phyloP scores from a whole-genome alignment of 1,140 invertebrate species.

The Mactra quadrangularis region DNA sequence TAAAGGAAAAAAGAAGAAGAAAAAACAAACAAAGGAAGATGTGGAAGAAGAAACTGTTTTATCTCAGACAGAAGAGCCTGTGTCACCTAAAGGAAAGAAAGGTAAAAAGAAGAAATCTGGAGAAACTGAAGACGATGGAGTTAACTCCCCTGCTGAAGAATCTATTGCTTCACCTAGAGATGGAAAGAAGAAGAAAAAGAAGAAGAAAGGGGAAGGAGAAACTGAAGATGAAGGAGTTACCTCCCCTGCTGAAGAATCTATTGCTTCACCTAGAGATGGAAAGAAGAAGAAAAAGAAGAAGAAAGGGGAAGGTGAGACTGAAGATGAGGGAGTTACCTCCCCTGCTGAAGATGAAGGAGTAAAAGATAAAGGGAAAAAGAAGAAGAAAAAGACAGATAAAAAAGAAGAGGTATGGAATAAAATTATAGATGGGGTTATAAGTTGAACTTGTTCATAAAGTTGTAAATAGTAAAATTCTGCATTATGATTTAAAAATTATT shows the following conservation, averaged over 20 bases:
- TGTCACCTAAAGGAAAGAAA: conserved; percentile 64
- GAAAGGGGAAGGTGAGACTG: conserved; percentile 53
- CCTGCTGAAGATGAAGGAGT: conserved; percentile 50
- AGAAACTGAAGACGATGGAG: conserved; percentile 56
- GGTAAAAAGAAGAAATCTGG: conserved; percentile 66
- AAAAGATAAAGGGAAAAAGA: conserved; percentile 54
- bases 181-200: conserved; percentile 61
- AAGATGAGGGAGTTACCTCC: conserved; percentile 41
- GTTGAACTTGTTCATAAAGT: too few species aligned
- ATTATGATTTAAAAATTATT: not conserved
- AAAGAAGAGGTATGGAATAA: conserved; percentile 43
- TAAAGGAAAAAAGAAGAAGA: conserved; percentile 70
- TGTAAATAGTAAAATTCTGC: too few species aligned
- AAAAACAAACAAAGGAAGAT: conserved; percentile 51
- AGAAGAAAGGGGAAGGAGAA: conserved; percentile 62
- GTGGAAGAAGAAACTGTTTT: conserved; percentile 63
- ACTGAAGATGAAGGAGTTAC: conserved; percentile 53
- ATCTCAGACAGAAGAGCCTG: conserved; percentile 35
- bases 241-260: conserved; percentile 50
- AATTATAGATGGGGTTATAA: too few species aligned
- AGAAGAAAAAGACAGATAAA: conserved; percentile 65
- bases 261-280: conserved; percentile 13
- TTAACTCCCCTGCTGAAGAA: conserved; percentile 50
- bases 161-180: conserved; percentile 19
- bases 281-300: conserved; percentile 65